Evolutionary conservation across 2,113 vertebrate genomes (phyloP).

Genomic region (Myrmophylax atrothorax): DNA sequence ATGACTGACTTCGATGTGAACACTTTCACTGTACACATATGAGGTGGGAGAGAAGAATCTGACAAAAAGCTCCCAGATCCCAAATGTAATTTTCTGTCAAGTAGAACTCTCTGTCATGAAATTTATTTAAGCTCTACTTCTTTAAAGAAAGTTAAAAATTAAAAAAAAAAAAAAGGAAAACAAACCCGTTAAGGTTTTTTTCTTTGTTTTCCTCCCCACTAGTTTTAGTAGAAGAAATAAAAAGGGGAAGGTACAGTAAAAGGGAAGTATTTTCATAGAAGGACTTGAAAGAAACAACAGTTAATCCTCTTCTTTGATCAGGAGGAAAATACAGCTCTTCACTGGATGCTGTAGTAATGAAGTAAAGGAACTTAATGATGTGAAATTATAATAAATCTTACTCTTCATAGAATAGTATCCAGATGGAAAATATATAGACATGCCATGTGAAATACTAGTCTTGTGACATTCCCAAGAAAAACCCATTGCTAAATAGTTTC

Average conservation of each 20-base stretch:
- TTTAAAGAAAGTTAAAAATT: background rate
- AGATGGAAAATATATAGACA: background rate
- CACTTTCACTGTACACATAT: background rate
- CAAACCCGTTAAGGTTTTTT: background rate
- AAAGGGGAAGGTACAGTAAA: background rate
- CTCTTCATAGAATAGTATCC: background rate
- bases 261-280: background rate
- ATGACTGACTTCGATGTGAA: background rate
- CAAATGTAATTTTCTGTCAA: background rate
- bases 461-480: slow-evolving; percentile 1
- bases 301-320: background rate
- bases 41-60: background rate
- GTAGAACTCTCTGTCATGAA: background rate
- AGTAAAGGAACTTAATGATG: background rate
- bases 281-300: background rate
- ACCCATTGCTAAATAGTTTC: background rate
- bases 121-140: background rate
- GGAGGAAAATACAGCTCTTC: background rate
- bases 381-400: slow-evolving; percentile 6
- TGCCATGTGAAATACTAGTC: background rate
- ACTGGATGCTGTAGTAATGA: background rate
- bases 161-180: background rate
- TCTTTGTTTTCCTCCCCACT: background rate
- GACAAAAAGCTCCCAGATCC: background rate
- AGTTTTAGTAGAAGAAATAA: background rate